Evolutionary conservation across 2,113 vertebrate species (phyloP).

Genomic region (Neolamprologus sp.): DNA sequence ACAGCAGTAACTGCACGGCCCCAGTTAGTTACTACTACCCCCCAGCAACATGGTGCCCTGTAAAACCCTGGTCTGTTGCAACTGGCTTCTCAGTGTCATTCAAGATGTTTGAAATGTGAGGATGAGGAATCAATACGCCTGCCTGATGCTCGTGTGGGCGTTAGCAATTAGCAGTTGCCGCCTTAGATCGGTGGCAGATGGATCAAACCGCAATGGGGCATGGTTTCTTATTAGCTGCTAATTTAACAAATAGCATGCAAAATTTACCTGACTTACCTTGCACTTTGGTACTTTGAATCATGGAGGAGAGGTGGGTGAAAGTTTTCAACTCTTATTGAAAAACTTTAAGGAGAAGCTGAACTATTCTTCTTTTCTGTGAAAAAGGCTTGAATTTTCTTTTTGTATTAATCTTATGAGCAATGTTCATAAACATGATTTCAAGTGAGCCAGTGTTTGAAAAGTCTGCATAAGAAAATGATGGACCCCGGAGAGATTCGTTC

Average conservation of each 20-base stretch:
- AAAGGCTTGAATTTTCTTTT: neutral
- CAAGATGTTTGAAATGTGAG: conserved; percentile 29
- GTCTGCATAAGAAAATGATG: neutral
- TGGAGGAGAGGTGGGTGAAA: neutral
- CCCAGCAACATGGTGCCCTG: neutral
- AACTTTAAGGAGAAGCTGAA: neutral
- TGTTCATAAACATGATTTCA: neutral
- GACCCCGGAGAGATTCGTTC: neutral
- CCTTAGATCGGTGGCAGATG: conserved; percentile 16
- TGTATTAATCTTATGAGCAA: neutral
- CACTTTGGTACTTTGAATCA: conserved; percentile 5
- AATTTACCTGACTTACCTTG: neutral
- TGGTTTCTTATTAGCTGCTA: neutral
- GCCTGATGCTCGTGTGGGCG: conserved; percentile 10
- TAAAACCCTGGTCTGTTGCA: neutral
- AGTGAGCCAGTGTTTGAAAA: neutral
- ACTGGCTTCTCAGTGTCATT: conserved; percentile 15
- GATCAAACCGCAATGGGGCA: conserved; percentile 10
- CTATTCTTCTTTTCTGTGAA: neutral
- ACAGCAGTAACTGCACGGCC: neutral
- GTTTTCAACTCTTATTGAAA: neutral
- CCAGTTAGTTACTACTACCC: neutral
- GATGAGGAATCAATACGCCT: conserved; percentile 39
- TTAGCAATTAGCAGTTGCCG: conserved; percentile 47
- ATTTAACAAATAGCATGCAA: conserved; percentile 36